phyloP scores from a whole-genome alignment of 2,888 invertebrate species.

The Tiliacea aurago region DNA sequence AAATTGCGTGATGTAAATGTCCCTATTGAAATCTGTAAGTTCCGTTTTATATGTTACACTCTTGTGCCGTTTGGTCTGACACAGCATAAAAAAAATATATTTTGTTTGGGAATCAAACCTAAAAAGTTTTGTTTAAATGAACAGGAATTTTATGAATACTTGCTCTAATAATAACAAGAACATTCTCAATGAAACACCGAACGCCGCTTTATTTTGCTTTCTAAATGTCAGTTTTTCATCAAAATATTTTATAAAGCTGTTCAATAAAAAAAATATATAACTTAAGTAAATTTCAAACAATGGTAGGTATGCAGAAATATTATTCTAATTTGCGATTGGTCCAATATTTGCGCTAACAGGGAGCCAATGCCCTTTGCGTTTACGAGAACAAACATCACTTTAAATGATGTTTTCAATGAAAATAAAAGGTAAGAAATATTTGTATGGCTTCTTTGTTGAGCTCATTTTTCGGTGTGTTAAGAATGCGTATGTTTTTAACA shows the following conservation, averaged over 20 bases:
- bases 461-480: conserved; percentile 39
- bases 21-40: neutral
- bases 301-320: conserved; percentile 30
- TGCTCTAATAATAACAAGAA: neutral
- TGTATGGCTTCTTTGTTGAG: conserved; percentile 47
- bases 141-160: too few relatives aligned
- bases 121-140: too few relatives aligned
- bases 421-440: conserved; percentile 48
- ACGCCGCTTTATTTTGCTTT: neutral
- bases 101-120: too few relatives aligned
- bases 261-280: too few relatives aligned
- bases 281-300: conserved; percentile 23
- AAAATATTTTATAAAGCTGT: too few relatives aligned
- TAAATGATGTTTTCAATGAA: conserved; percentile 46
- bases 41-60: too few relatives aligned
- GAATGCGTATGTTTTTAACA: conserved; percentile 28
- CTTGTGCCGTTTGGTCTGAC: neutral
- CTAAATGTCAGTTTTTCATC: neutral
- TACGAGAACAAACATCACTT: conserved; percentile 53
- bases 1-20: neutral
- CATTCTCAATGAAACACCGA: neutral
- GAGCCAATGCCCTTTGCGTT: conserved; percentile 66
- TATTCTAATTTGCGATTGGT: conserved; percentile 59
- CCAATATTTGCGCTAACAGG: conserved; percentile 58
- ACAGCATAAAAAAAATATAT: too few relatives aligned